Percentiles rank a stretch among this genome's conserved stretches.
phyloP scores from a whole-genome alignment of 2,113 vertebrate genomes.

The Melanerpes aurifrons region DNA sequence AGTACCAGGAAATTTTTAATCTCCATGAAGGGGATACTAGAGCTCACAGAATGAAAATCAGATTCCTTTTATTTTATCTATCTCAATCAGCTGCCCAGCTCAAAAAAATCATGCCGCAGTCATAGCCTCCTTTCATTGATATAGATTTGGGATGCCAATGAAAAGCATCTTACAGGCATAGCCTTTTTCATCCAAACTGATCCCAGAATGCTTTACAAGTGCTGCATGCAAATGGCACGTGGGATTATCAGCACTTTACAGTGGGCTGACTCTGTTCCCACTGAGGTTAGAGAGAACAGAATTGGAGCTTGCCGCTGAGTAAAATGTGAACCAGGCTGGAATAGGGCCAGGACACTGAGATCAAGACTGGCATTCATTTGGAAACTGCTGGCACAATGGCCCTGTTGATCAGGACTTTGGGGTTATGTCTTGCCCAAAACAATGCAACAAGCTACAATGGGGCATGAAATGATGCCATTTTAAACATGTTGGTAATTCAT shows the following conservation, averaged over 20 bases:
- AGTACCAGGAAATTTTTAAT: constrained; percentile 60
- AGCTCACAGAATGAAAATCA: constrained; percentile 35
- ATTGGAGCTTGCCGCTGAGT: constrained; percentile 6
- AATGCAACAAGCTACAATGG: neutral
- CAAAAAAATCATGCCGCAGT: neutral
- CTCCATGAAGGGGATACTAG: constrained; percentile 50
- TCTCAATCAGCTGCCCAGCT: constrained; percentile 13
- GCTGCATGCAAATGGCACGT: constrained; percentile 38
- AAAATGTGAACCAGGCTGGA: constrained; percentile 48
- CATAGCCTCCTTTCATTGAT: neutral
- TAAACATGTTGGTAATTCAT: neutral
- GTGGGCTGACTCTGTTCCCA: neutral
- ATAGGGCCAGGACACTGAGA: neutral
- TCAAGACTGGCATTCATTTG: constrained; percentile 37
- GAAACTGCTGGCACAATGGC: constrained; percentile 32
- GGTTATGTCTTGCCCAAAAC: constrained; percentile 13
- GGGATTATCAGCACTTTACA: constrained; percentile 50
- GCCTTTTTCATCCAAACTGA: neutral
- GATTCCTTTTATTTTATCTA: constrained; percentile 19
- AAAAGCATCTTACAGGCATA: neutral
- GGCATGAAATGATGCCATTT: constrained; percentile 3
- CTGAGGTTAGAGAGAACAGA: neutral
- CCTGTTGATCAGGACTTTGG: constrained; percentile 15
- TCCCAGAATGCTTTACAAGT: constrained; percentile 21
- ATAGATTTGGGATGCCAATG: neutral